Base-by-base conservation (phyloP, 2,797 vertebrate genomes). In the Tinamus major region DNA sequence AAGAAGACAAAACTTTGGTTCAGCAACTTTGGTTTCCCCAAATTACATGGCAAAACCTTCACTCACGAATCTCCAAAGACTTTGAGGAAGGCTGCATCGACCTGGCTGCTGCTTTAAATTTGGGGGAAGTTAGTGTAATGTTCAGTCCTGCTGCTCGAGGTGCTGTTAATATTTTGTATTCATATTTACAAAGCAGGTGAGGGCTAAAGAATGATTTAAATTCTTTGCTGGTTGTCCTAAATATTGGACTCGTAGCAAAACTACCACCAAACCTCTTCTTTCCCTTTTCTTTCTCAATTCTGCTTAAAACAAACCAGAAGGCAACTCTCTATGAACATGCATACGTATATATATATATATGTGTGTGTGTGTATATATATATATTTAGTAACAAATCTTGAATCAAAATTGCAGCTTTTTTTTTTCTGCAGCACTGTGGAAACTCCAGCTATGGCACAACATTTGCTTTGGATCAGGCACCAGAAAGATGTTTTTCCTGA, bases 401-500 rank as follows among this genome's bases (percentile, higher is more conserved):
- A 67, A 51, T 86, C 80, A 86, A 83, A 95, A 24, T 13, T 64
- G 33, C 18, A 55, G 29, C 29, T n/a, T 78, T 84, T 92, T 70
- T n/a, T 61, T 85, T 51, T 74, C 27, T 51, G 51, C 8, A 77
- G 64, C 49, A 81, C 51, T 21, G 91, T 64, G 87, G 48, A 9
- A 69, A 33, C 79, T 95, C 41, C 71, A 21, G 24, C 85, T 92
- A 55, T 18, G 13, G 78, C 68, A 42, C 48, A 64, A 13, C 8
- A 14, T 76, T 95, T 92, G 76, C 67, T 96, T 96, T 92, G 39
- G 63, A 79, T 62, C 74, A 77, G 79, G 41, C 37, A 37, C 18
- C 37, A 68, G 79, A 44, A 85, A 92, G 94, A 72, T 42, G 42
- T 42, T 96, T 93, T 96, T 87, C 79, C 15, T 86, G 79, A 78